A percentile compares a stretch with the other conserved stretches of the same genome.
These are phyloP conservation scores for Lycia hirtaria DNA, from an alignment of 2,888 invertebrate species.

Conservation along the genomic window DNA sequence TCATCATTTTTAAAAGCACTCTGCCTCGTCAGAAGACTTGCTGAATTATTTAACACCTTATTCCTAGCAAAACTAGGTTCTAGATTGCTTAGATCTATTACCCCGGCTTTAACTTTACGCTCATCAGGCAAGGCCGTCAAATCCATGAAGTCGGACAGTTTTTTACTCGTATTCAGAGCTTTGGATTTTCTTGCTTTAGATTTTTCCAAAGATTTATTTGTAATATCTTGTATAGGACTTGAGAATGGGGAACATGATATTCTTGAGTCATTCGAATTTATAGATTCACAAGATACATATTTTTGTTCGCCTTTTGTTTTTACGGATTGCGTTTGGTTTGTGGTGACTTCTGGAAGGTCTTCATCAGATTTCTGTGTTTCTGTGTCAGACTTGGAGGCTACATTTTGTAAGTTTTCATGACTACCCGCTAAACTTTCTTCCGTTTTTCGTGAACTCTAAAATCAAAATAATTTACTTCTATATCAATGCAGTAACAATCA, in stretches of 20 bases:
- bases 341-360: slow-evolving; percentile 10
- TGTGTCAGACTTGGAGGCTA: slow-evolving; percentile 9
- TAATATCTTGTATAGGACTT: slow-evolving; percentile 64
- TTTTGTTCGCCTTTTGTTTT: not conserved
- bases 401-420: slow-evolving; percentile 45
- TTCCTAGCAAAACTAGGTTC: slow-evolving; percentile 39
- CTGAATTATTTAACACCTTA: slow-evolving; percentile 47
- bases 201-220: slow-evolving; percentile 42
- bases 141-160: slow-evolving; percentile 17
- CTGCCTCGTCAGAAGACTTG: slow-evolving; percentile 25
- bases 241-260: slow-evolving; percentile 69
- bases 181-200: not conserved
- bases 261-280: slow-evolving; percentile 44
- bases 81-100: slow-evolving; percentile 40
- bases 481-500: too few relatives aligned
- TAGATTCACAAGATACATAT: slow-evolving; percentile 25
- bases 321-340: not conserved
- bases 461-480: slow-evolving; percentile 7
- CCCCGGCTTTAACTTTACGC: slow-evolving; percentile 11
- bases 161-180: not conserved
- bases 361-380: slow-evolving; percentile 22
- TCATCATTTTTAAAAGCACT: slow-evolving; percentile 43
- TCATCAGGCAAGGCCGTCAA: slow-evolving; percentile 6
- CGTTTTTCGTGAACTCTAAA: slow-evolving; percentile 37
- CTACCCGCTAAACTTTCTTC: slow-evolving; percentile 45